Evolutionary conservation across 2,888 invertebrate genomes (phyloP), one percentile per base, ranked within the genome.

Genomic region (Thelaira solivaga): DNA sequence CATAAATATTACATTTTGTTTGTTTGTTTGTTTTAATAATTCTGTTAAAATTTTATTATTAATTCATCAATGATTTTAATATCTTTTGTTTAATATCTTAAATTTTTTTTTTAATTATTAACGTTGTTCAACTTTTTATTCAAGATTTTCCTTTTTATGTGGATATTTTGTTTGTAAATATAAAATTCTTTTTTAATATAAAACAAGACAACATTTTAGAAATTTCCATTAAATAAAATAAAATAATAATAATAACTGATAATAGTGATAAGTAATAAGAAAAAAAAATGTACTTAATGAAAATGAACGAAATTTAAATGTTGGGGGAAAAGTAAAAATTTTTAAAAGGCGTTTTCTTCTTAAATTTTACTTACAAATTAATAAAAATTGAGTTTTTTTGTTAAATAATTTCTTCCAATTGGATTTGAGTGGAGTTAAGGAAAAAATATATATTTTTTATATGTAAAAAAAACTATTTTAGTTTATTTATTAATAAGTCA

Each of bases 1-100:
- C 49, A 73, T 73, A 59, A 69, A 59, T 71, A 59, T 77, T 72
- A 72, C 61, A 45, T 61, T 61, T 36, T n/a, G n/a, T n/a, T n/a
- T n/a, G n/a, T n/a, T n/a, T n/a, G n/a, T n/a, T 24, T 4, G 16
- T 53, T 26, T 47, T 26, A 57, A 47, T 71, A 39, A 59, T 73
- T 73, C 41, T 59, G 41, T 57, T 57, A 49, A 64, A 29, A 13
- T 24, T 39, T 5, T 31, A 34, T 57, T 49, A 41, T 51, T 26
- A 13, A 39, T 49, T 26, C 20, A 18, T 55, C 20, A 34, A 41
- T 20, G 41, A 20, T 34, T 45, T 61, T 2, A 39, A 36, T 36
- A 49, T 41, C 24, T 22, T 36, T 2, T 2, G 7, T 26, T 31
- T 22, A 55, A 36, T 22, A 10, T 43, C 26, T 29, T 47, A 10